Percentiles rank a stretch among this genome's conserved stretches.
These are phyloP conservation scores for Mastacembelus armatus DNA, from an alignment of 2,797 vertebrate genomes.

Conservation along the genomic window DNA sequence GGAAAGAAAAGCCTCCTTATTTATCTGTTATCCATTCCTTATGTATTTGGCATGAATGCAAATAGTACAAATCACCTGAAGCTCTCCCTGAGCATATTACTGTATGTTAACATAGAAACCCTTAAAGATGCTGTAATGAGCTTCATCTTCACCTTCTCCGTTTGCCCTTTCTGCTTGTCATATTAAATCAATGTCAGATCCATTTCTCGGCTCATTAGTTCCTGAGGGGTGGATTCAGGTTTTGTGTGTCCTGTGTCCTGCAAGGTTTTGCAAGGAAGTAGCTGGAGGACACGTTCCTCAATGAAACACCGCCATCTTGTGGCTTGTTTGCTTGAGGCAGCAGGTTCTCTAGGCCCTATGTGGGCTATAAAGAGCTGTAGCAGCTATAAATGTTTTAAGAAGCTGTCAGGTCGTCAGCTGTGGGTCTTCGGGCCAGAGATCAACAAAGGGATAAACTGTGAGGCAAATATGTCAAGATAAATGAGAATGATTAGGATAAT, in stretches of 20 bases:
- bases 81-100: too few species aligned
- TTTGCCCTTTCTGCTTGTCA: conserved; percentile 26
- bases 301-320: conserved; percentile 75
- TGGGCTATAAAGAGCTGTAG: not conserved
- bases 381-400: conserved; percentile 26
- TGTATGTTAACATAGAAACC: too few species aligned
- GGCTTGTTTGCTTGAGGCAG: conserved; percentile 34
- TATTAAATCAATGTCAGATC: conserved; percentile 37
- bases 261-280: conserved; percentile 6
- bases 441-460: not conserved
- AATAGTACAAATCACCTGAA: not conserved
- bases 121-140: not conserved
- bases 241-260: conserved; percentile 21
- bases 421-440: conserved; percentile 9
- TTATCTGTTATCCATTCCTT: not conserved
- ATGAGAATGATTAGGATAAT: not conserved
- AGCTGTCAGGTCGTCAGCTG: conserved; percentile 16
- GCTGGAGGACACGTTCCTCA: conserved; percentile 21
- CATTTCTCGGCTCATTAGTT: conserved; percentile 41
- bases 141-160: not conserved
- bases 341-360: not conserved
- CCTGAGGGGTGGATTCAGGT: conserved; percentile 23
- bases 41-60: not conserved
- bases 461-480: conserved; percentile 2
- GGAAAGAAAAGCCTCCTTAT: not conserved